Base-by-base conservation (phyloP, 2,888 invertebrate species). In the Callyntrura sp. region DNA sequence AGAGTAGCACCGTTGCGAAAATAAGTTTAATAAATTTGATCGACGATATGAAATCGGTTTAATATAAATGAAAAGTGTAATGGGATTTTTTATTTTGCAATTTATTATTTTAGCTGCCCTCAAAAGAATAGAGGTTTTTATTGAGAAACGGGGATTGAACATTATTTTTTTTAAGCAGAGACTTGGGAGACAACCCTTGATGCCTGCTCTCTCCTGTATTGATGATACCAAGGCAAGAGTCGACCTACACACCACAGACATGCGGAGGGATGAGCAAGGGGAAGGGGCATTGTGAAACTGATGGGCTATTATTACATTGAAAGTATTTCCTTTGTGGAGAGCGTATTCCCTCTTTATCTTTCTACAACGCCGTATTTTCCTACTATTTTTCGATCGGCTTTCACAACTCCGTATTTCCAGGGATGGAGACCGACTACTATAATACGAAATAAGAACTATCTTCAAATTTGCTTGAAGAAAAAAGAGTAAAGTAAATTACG, bases 401-500 rank as follows among this genome's bases (percentile, higher is more conserved):
- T 25, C 45, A 6, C 45, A 81, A 60, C 55, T 55, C n/a, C n/a
- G n/a, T n/a, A n/a, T n/a, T 45, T 45, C 43, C 43, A 43, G 25
- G 23, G 25, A n/a, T 11, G 78, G 14, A 78, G 4, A 65, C 48
- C 43, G 60, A n/a, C n/a, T n/a, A n/a, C n/a, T n/a, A 60, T 55
- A 81, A 43, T 62, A 78, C 55, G 25, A 55, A n/a, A 68, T 28
- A 6, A 11, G 25, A 62, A 0, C 62, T 62, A 12, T 20, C 60
- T 25, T 1, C 14, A 81, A 81, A 81, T 81, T 55, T 81, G 60
- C 28, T 83, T 48, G 17, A 45, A 23, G 14, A 14, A 65, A n/a
- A 65, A 65, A 65, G 65, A 28, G n/a, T 62, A 78, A 85, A 85
- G 85, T 78, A 85, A 85, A 85, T 85, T 85, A 85, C 78, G 85